Evolutionary conservation across 2,888 invertebrate genomes (phyloP).

Genomic region (Sussaba pulchella): DNA sequence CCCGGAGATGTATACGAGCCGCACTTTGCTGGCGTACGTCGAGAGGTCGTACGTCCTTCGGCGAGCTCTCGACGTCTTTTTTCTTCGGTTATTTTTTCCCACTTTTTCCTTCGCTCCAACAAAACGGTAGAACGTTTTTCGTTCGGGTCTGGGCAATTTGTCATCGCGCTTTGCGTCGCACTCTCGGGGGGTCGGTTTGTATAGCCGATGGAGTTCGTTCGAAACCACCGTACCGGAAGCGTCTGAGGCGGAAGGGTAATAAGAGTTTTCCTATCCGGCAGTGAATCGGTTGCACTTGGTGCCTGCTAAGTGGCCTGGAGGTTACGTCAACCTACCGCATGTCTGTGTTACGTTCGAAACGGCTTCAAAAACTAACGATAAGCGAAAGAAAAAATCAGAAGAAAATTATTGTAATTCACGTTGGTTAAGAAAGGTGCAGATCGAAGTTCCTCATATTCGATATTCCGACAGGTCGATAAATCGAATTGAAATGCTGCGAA

Average conservation of each 20-base stretch:
- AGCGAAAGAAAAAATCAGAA: background rate
- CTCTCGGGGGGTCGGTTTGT: conserved; percentile 26
- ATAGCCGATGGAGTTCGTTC: conserved; percentile 35
- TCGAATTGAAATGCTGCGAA: too few relatives aligned
- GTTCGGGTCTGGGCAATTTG: conserved; percentile 63
- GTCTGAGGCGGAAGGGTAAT: conserved; percentile 16
- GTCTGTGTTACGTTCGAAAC: background rate
- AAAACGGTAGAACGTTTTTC: conserved; percentile 48
- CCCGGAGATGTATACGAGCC: conserved; percentile 50
- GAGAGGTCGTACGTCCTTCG: conserved; percentile 61
- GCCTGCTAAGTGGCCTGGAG: conserved; percentile 5
- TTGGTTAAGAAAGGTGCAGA: background rate
- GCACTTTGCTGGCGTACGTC: conserved; percentile 57
- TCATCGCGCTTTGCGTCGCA: conserved; percentile 49
- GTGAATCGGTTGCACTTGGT: conserved; percentile 47
- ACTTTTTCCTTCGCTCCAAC: background rate
- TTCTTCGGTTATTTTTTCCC: conserved; percentile 25
- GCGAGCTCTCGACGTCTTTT: conserved; percentile 23
- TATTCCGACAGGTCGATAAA: too few relatives aligned
- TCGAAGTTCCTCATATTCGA: too few relatives aligned
- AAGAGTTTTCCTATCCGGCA: conserved; percentile 35
- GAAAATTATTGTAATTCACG: background rate
- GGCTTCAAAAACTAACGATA: background rate
- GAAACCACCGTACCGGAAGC: conserved; percentile 45
- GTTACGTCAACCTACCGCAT: background rate